A percentile compares a stretch with the other conserved stretches of the same genome.
Conservation (phyloP, 2,113 vertebrate species). For the Ondatra zibethicus region DNA sequence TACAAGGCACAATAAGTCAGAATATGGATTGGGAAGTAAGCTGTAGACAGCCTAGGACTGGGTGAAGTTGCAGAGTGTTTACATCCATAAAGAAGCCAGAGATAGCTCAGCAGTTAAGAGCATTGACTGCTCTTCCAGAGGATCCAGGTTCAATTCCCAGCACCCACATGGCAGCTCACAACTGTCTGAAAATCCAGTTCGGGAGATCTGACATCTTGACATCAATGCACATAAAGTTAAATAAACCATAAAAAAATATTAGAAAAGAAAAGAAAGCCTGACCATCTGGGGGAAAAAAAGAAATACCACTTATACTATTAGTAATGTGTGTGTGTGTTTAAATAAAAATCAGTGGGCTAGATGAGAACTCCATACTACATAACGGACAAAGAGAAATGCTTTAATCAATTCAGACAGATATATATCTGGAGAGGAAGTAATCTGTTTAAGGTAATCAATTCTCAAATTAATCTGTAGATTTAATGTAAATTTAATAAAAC, state of each 20-base stretch:
- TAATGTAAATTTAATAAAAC: slow-evolving; percentile 40
- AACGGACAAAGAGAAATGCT: background rate
- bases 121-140: no score
- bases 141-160: no score
- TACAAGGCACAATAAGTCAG: no score
- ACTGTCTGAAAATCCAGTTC: no score
- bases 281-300: no score
- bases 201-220: no score
- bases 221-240: no score
- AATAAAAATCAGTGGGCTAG: background rate
- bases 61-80: background rate
- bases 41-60: accelerated
- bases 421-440: background rate
- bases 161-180: no score
- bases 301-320: background rate
- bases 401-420: background rate
- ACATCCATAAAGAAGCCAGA: background rate
- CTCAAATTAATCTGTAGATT: slow-evolving; percentile 13
- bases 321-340: background rate
- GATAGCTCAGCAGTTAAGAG: no score
- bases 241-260: no score
- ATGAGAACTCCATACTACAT: background rate
- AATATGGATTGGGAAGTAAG: background rate
- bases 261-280: no score
- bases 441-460: slow-evolving; percentile 11